Evolutionary conservation across 2,888 invertebrate genomes (phyloP), one percentile per base, ranked within the genome.

Genomic region (Lordiphosa andalusiaca): DNA sequence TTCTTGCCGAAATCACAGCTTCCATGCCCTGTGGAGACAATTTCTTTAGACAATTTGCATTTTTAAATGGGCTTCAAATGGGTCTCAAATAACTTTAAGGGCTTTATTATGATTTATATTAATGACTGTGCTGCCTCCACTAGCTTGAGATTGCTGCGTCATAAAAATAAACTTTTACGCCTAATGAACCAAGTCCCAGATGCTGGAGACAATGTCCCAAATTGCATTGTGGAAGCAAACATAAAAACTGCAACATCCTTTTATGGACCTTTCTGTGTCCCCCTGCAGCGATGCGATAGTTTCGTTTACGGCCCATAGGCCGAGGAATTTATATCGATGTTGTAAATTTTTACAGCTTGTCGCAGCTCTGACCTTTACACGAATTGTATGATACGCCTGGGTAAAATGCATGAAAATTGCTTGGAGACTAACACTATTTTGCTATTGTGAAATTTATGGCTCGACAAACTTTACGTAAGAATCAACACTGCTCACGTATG

Each of bases 391-490:
- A 64, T 56, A 63, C 63, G 47, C 63, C 50, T 57, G 63, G 63
- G 63, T 42, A 56, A 64, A 64, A 66, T 60, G 48, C 52, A 54
- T 36, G 48, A 66, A 63, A 60, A 65, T 66, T 66, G 66, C 52
- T 66, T 54, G 39, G 59, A 52, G 65, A 63, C 63, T 53, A 42
- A 42, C 30, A 30, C 30, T n/a, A n/a, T 30, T 10, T 23, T 36
- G 48, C 36, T 37, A 23, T 13, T 58, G 47, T 51, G 33, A 59
- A 51, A 53, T 59, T 47, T 52, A 52, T 53, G 38, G 37, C 53
- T 38, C 38, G 12, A 36, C 48, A 47, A 60, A 66, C 44, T 53
- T 30, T 38, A 19, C n/a, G 23, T 38, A 39, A 30, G 40, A 50
- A 40, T 47, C 16, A 50, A 40, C 37, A 13, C 30, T 7, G 23